These are phyloP conservation scores for Carposina sasakii DNA, from an alignment of 1,140 invertebrate species.

Conservation along the genomic window DNA sequence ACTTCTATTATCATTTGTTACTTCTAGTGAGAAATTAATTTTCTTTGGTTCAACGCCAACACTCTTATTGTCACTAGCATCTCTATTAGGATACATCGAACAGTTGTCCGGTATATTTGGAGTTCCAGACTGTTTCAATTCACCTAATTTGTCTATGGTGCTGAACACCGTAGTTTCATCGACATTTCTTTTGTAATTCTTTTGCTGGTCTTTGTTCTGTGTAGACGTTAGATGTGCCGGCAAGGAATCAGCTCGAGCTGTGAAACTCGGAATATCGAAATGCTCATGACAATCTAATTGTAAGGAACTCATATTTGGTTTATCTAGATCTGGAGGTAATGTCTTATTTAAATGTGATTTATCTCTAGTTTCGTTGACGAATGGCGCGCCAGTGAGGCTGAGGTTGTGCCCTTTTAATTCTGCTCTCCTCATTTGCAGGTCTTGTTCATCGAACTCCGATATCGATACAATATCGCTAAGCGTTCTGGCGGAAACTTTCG, in stretches of 20 bases:
- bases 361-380: constrained; percentile 28
- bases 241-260: constrained; percentile 52
- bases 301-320: constrained; percentile 53
- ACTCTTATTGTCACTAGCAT: constrained; percentile 53
- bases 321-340: constrained; percentile 44
- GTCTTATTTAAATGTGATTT: constrained; percentile 43
- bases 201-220: constrained; percentile 40
- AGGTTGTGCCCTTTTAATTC: constrained; percentile 51
- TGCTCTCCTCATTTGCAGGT: constrained; percentile 67
- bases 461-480: constrained; percentile 81
- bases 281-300: constrained; percentile 44
- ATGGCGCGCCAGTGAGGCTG: constrained; percentile 31
- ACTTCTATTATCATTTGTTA: constrained; percentile 46
- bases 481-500: constrained; percentile 76
- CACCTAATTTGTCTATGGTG: constrained; percentile 31
- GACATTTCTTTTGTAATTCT: constrained; percentile 55
- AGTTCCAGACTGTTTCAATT: constrained; percentile 38
- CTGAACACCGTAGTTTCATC: constrained; percentile 69
- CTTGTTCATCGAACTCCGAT: constrained; percentile 78
- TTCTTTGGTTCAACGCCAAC: constrained; percentile 62
- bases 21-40: constrained; percentile 61
- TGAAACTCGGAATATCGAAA: constrained; percentile 34
- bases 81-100: constrained; percentile 67
- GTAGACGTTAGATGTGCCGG: constrained; percentile 56
- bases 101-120: constrained; percentile 61